Conservation (phyloP, 2,888 invertebrate species). For the Xylophagus ater region DNA sequence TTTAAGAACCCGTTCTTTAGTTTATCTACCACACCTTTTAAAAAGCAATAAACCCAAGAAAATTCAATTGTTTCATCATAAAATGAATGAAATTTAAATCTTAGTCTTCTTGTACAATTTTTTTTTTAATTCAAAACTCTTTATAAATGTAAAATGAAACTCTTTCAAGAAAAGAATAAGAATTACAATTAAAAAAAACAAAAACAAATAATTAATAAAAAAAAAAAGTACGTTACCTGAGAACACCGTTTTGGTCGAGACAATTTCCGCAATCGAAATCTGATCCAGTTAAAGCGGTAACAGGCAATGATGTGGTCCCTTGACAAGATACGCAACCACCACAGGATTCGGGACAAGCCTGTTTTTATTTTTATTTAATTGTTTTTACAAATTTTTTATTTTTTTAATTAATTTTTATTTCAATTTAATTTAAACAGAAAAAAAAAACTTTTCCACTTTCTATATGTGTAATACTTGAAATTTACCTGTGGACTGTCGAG, state of each 20-base stretch:
- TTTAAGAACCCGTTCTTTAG: too few relatives aligned
- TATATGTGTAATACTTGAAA: slow-evolving; percentile 13
- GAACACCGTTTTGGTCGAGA: slow-evolving; percentile 30
- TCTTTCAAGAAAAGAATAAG: too few relatives aligned
- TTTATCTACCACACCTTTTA: too few relatives aligned
- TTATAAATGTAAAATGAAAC: too few relatives aligned
- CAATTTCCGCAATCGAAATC: slow-evolving; percentile 40
- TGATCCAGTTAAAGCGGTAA: slow-evolving; percentile 34
- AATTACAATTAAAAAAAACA: too few relatives aligned
- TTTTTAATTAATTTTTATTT: background rate
- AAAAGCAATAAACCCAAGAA: too few relatives aligned
- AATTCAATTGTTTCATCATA: too few relatives aligned
- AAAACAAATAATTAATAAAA: background rate
- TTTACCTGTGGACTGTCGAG: slow-evolving; percentile 41
- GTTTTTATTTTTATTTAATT: slow-evolving; percentile 11
- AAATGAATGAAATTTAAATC: too few relatives aligned
- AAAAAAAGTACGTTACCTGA: slow-evolving; percentile 16
- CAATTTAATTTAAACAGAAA: background rate
- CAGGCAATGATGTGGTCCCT: slow-evolving; percentile 36
- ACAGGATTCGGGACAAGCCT: slow-evolving; percentile 40
- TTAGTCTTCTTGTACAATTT: too few relatives aligned
- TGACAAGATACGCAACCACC: slow-evolving; percentile 40
- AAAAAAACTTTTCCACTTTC: slow-evolving; percentile 3
- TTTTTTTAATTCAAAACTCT: too few relatives aligned
- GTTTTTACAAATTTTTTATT: background rate